phyloP scores from a whole-genome alignment of 2,888 invertebrate genomes.

The Panopea generosa region DNA sequence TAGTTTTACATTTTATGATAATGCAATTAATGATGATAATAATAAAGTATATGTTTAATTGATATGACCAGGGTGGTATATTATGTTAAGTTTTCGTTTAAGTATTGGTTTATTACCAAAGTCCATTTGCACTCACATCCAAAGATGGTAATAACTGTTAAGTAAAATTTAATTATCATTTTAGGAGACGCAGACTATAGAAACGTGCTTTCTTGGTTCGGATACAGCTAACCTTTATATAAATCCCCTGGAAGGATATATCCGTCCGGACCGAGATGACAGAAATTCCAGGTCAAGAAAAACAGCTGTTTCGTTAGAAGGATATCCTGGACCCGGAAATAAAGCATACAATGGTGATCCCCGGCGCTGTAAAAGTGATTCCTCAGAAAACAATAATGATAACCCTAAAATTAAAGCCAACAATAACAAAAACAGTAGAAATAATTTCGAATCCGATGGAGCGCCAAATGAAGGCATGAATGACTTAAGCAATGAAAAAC shows the following conservation, averaged over 20 bases:
- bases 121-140: too few relatives aligned
- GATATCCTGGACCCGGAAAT: slow-evolving; percentile 18
- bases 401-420: slow-evolving; percentile 24
- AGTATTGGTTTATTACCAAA: too few relatives aligned
- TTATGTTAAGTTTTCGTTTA: too few relatives aligned
- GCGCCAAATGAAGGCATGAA: slow-evolving; percentile 46
- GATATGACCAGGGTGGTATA: too few relatives aligned
- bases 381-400: slow-evolving; percentile 36
- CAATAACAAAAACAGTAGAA: slow-evolving; percentile 25
- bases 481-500: slow-evolving; percentile 43
- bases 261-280: slow-evolving; percentile 32
- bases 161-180: too few relatives aligned
- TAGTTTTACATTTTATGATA: not conserved
- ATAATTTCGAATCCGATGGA: slow-evolving; percentile 23
- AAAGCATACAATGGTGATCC: slow-evolving; percentile 5
- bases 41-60: too few relatives aligned
- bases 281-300: slow-evolving; percentile 53
- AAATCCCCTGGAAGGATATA: slow-evolving; percentile 53
- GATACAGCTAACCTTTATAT: slow-evolving; percentile 53
- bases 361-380: slow-evolving; percentile 22
- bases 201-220: slow-evolving; percentile 52
- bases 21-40: too few relatives aligned
- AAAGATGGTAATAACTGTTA: too few relatives aligned
- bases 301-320: slow-evolving; percentile 59
- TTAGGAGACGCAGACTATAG: slow-evolving; percentile 57